phyloP scores from a whole-genome alignment of 1,140 invertebrate genomes.

The Bombus difficillimus region DNA sequence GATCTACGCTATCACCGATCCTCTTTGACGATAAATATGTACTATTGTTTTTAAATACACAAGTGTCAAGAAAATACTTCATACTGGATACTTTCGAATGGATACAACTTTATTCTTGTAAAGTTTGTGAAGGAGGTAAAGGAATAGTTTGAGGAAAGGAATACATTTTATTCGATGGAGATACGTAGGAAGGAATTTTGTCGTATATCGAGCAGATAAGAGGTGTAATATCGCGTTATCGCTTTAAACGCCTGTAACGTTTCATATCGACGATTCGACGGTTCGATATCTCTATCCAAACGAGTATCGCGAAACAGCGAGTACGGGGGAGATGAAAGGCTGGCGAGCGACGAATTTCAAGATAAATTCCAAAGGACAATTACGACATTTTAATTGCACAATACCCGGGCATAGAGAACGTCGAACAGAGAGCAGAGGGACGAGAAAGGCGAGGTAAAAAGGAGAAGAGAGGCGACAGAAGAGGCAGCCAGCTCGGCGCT shows the following conservation, averaged over 20 bases:
- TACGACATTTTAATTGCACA: slow-evolving; percentile 76
- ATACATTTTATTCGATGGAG: background rate
- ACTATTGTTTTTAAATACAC: too few relatives aligned
- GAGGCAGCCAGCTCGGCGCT: slow-evolving; percentile 8
- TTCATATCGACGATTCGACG: background rate
- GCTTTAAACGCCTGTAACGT: background rate
- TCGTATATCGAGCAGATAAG: background rate
- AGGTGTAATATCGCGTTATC: background rate
- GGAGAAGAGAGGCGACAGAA: slow-evolving; percentile 44
- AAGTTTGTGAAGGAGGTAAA: too few relatives aligned
- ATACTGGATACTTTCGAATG: too few relatives aligned
- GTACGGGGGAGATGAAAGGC: slow-evolving; percentile 25
- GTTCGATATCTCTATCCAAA: background rate
- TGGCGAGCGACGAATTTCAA: slow-evolving; percentile 68
- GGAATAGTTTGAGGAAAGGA: background rate
- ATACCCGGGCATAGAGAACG: slow-evolving; percentile 62
- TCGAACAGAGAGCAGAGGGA: slow-evolving; percentile 45
- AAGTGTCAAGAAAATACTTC: too few relatives aligned
- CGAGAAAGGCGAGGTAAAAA: slow-evolving; percentile 51
- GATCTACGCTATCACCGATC: accelerated
- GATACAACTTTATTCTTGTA: too few relatives aligned
- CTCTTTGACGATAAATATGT: background rate
- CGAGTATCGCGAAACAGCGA: background rate
- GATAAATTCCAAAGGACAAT: slow-evolving; percentile 74
- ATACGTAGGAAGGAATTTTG: background rate